Evolutionary conservation across 2,113 vertebrate species (phyloP).

Genomic region (Lamprologus tigripictilis): DNA sequence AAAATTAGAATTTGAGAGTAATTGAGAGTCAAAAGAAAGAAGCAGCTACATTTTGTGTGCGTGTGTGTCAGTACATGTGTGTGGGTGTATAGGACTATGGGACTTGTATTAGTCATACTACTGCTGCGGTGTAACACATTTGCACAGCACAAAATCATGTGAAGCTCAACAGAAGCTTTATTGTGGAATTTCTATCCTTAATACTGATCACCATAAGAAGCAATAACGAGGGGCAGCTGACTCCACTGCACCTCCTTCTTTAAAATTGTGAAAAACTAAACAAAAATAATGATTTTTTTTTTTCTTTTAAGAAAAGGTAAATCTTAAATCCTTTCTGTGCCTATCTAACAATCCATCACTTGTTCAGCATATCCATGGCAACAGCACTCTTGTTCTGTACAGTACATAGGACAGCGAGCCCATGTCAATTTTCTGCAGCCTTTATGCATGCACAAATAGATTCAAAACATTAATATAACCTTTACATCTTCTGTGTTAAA

Average conservation of each 20-base stretch:
- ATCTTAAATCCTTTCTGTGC: constrained; percentile 2
- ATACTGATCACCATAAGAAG: background rate
- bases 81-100: constrained; percentile 1
- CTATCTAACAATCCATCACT: constrained; percentile 38
- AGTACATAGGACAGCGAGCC: constrained; percentile 11
- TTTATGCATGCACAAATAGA: background rate
- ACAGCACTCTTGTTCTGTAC: constrained; percentile 33
- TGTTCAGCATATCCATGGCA: constrained; percentile 54
- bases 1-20: background rate
- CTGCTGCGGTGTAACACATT: background rate
- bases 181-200: background rate
- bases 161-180: background rate
- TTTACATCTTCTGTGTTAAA: background rate
- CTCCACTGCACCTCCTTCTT: background rate
- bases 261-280: background rate
- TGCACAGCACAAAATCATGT: background rate
- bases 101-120: constrained; percentile 12
- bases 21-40: background rate
- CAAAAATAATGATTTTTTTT: background rate
- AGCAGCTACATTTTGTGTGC: background rate
- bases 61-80: background rate
- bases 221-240: background rate
- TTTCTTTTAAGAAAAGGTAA: background rate
- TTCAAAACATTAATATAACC: background rate
- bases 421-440: background rate